Evolutionary conservation across 1,140 invertebrate genomes (phyloP).

Genomic region (Drosophila jambulina): DNA sequence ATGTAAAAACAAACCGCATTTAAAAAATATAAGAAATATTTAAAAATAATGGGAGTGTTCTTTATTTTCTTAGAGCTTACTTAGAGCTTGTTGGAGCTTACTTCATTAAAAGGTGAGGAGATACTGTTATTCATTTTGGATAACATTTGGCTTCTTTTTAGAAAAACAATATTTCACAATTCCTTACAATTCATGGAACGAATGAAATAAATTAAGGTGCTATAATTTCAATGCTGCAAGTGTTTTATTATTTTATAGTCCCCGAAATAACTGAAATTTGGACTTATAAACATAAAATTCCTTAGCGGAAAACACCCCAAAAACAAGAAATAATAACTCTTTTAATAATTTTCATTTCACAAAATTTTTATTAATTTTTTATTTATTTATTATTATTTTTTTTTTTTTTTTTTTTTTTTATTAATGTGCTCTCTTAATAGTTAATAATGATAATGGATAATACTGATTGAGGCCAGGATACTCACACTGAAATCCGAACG

Average conservation of each 20-base stretch:
- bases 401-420: constrained; percentile 42
- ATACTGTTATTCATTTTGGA: not conserved
- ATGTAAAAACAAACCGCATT: constrained; percentile 71
- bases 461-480: constrained; percentile 24
- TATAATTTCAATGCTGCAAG: too few species aligned
- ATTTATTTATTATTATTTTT: constrained; percentile 21
- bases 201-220: not conserved
- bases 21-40: constrained; percentile 74
- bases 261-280: too few species aligned
- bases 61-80: not conserved
- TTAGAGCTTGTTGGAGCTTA: too few species aligned
- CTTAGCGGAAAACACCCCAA: not conserved
- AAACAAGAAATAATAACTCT: not conserved
- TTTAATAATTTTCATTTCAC: not conserved
- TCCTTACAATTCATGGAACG: not conserved
- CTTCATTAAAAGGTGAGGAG: too few species aligned
- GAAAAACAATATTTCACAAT: not conserved
- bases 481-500: constrained; percentile 49
- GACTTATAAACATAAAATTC: too few species aligned
- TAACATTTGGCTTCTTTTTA: not conserved
- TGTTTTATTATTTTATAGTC: fast-evolving
- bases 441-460: constrained; percentile 4
- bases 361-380: constrained; percentile 10
- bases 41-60: constrained; percentile 33
- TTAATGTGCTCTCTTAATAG: constrained; percentile 13